These are phyloP conservation scores for Druceiella hillmani DNA, from an alignment of 2,888 invertebrate genomes.

Conservation along the genomic window DNA sequence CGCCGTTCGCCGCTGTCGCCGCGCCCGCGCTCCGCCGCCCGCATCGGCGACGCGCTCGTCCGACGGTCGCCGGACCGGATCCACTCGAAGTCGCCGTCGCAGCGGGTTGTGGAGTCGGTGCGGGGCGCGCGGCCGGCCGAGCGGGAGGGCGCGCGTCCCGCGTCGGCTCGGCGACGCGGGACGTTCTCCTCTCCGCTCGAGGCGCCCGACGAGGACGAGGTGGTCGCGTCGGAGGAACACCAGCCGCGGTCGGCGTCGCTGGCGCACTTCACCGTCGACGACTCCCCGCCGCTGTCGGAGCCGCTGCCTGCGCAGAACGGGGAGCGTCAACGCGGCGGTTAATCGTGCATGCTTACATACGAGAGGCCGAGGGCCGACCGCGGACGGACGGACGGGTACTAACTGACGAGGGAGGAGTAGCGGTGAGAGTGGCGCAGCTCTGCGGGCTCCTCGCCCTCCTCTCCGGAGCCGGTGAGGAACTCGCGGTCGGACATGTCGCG, in stretches of 20 bases:
- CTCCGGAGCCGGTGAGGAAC: slow-evolving; percentile 44
- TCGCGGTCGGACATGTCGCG: slow-evolving; percentile 52
- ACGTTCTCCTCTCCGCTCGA: slow-evolving; percentile 24
- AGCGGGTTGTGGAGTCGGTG: slow-evolving; percentile 55
- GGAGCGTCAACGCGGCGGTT: no score
- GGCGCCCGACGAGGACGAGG: slow-evolving; percentile 33
- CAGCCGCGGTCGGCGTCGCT: slow-evolving; percentile 39
- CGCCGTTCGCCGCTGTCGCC: slow-evolving; percentile 53
- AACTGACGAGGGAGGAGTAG: slow-evolving; percentile 52
- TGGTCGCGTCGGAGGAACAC: slow-evolving; percentile 34
- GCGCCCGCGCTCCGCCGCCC: slow-evolving; percentile 20
- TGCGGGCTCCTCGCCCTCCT: slow-evolving; percentile 31
- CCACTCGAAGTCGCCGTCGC: slow-evolving; percentile 67
- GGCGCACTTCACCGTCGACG: slow-evolving; percentile 53
- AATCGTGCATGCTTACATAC: neutral
- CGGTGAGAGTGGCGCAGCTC: slow-evolving; percentile 48
- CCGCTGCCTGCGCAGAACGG: slow-evolving; percentile 56
- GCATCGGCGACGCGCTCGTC: slow-evolving; percentile 23
- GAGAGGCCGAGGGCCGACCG: slow-evolving; percentile 29
- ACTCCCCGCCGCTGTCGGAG: slow-evolving; percentile 58
- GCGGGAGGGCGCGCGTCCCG: slow-evolving; percentile 28
- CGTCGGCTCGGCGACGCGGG: slow-evolving; percentile 17
- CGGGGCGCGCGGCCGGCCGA: slow-evolving; percentile 40
- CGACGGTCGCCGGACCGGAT: slow-evolving; percentile 41
- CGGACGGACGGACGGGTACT: slow-evolving; percentile 32